phyloP scores from a whole-genome alignment of 2,797 vertebrate genomes.

The Hippocampus kuda region DNA sequence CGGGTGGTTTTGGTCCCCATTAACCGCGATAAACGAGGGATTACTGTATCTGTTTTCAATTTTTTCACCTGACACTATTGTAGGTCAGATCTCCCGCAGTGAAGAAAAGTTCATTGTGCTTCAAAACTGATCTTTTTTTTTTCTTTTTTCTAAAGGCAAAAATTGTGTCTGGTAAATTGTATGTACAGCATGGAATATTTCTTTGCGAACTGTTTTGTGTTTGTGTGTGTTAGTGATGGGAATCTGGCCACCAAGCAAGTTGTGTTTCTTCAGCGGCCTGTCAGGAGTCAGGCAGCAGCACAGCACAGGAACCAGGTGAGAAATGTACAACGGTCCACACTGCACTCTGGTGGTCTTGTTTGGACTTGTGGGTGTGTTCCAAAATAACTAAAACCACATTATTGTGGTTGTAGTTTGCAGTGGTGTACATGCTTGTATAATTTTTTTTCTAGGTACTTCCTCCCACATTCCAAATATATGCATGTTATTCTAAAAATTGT shows the following conservation, averaged over 20 bases:
- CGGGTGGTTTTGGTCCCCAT: too few species aligned
- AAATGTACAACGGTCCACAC: background rate
- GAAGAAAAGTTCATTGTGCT: background rate
- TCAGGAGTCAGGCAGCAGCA: conserved; percentile 32
- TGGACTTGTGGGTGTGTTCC: background rate
- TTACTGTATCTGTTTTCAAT: too few species aligned
- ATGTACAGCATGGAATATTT: background rate
- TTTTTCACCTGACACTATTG: background rate
- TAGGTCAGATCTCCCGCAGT: background rate
- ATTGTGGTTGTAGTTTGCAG: background rate
- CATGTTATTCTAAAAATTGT: background rate
- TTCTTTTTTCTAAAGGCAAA: background rate
- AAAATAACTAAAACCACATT: background rate
- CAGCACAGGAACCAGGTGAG: conserved; percentile 58
- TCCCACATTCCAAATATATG: too few species aligned
- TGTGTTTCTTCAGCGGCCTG: conserved; percentile 87
- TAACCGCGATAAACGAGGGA: too few species aligned
- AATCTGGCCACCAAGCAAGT: conserved; percentile 95
- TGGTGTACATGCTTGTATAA: too few species aligned
- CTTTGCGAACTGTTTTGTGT: background rate
- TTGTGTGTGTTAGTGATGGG: conserved; percentile 72
- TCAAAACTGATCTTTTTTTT: background rate
- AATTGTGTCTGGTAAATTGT: background rate
- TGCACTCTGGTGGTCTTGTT: conserved; percentile 22
- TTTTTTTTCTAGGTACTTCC: too few species aligned